Percentiles rank a stretch among this genome's conserved stretches.
Conservation (phyloP, 2,888 invertebrate species). For the Trachelus tabidus region DNA sequence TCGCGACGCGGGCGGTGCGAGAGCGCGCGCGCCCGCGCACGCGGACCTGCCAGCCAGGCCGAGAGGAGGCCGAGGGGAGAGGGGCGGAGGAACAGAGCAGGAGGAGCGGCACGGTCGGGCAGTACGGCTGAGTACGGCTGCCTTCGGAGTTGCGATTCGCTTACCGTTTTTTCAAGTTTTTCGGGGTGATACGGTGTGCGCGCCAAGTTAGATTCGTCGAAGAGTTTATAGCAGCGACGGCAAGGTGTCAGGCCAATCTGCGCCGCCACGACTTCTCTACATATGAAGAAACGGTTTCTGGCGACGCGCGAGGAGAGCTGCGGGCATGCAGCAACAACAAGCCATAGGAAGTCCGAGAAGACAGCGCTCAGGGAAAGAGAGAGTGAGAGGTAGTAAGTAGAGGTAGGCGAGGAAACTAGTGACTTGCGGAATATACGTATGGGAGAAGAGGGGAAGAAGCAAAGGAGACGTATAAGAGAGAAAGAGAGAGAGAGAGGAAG, state of each 20-base stretch:
- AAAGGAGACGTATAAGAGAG: not conserved
- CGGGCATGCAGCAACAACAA: not conserved
- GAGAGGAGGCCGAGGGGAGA: slow-evolving; percentile 2
- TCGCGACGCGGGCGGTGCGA: slow-evolving; percentile 9
- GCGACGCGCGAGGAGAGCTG: not conserved
- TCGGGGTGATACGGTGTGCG: slow-evolving; percentile 30
- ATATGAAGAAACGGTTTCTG: not conserved
- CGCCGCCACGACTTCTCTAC: not conserved
- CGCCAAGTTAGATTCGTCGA: slow-evolving; percentile 7
- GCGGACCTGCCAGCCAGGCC: slow-evolving; percentile 11
- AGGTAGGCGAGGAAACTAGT: not conserved
- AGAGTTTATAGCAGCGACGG: not conserved
- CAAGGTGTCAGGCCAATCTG: not conserved
- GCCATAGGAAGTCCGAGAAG: not conserved
- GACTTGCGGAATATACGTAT: not conserved
- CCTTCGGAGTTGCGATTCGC: slow-evolving; percentile 68
- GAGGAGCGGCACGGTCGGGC: not conserved
- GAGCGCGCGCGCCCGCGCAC: slow-evolving; percentile 18
- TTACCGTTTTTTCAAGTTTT: slow-evolving; percentile 57
- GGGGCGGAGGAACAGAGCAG: not conserved
- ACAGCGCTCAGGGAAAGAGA: not conserved
- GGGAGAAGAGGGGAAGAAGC: not conserved
- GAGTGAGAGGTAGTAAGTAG: not conserved
- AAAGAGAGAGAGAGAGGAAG: not conserved
- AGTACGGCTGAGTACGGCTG: slow-evolving; percentile 33